Evolutionary conservation across 2,797 vertebrate species (phyloP).

Genomic region (Gymnopithys bicolor): DNA sequence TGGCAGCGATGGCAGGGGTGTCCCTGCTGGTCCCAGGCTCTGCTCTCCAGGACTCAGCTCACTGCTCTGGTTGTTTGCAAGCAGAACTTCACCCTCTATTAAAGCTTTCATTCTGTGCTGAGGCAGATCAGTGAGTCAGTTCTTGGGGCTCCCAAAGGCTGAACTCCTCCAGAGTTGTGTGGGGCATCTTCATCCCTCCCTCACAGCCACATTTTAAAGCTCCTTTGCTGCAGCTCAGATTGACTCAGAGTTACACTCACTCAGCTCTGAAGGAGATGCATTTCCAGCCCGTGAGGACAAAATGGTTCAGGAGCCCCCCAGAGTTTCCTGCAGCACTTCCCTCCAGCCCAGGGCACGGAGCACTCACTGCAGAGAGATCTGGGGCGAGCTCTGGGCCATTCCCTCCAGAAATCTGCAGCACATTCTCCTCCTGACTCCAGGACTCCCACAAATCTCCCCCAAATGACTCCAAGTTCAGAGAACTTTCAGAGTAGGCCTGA

Average conservation of each 20-base stretch:
- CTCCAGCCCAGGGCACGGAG: neutral
- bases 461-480: neutral
- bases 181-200: neutral
- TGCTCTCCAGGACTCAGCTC: neutral
- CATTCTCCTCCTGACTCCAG: neutral
- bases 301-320: neutral
- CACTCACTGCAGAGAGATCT: neutral
- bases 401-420: neutral
- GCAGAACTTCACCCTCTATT: neutral
- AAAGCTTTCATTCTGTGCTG: neutral
- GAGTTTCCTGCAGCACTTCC: neutral
- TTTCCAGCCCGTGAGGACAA: neutral
- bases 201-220: neutral
- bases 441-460: neutral
- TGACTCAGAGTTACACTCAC: neutral
- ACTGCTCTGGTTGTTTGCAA: neutral
- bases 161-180: neutral
- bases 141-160: neutral
- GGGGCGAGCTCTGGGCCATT: neutral
- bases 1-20: neutral
- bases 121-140: neutral
- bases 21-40: neutral
- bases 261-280: neutral
- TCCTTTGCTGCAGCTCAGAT: neutral
- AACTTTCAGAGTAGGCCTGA: neutral